Conservation (phyloP, 2,797 vertebrate genomes). For the Gymnothorax javanicus region DNA sequence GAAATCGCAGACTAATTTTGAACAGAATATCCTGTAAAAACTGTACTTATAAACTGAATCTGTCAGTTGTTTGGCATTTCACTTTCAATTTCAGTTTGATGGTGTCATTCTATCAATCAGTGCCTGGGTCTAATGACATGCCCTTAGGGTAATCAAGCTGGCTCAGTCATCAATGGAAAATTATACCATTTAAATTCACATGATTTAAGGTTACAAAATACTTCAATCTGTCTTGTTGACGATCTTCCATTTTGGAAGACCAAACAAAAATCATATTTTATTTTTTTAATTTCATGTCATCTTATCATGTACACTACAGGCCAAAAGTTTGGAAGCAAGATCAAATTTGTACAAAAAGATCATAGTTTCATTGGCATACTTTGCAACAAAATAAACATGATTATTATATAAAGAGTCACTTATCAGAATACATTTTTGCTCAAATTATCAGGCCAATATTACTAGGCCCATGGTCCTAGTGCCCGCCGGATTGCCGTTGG, state of each 20-base stretch:
- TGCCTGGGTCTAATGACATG: background rate
- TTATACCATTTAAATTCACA: background rate
- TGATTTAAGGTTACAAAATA: background rate
- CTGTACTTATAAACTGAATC: background rate
- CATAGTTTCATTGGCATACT: too few species aligned
- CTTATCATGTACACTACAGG: too few species aligned
- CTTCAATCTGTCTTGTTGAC: conserved; percentile 7
- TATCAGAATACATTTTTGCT: too few species aligned
- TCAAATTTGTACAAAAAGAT: too few species aligned
- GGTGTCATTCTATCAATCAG: background rate
- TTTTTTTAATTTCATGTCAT: too few species aligned
- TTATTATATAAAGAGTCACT: too few species aligned
- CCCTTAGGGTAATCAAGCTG: background rate
- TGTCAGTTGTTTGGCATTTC: background rate
- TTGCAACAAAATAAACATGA: too few species aligned
- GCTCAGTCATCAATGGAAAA: background rate
- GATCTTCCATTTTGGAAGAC: conserved; percentile 8
- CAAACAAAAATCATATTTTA: background rate
- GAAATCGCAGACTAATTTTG: background rate
- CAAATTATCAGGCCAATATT: too few species aligned
- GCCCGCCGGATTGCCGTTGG: too few species aligned
- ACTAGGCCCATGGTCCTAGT: too few species aligned
- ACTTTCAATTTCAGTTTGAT: background rate
- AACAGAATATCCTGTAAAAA: background rate
- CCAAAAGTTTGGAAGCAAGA: too few species aligned